Percentiles rank a stretch among this genome's conserved stretches.
Evolutionary conservation across 2,113 vertebrate genomes (phyloP).

Genomic region (Syngnathoides biaculeatus): DNA sequence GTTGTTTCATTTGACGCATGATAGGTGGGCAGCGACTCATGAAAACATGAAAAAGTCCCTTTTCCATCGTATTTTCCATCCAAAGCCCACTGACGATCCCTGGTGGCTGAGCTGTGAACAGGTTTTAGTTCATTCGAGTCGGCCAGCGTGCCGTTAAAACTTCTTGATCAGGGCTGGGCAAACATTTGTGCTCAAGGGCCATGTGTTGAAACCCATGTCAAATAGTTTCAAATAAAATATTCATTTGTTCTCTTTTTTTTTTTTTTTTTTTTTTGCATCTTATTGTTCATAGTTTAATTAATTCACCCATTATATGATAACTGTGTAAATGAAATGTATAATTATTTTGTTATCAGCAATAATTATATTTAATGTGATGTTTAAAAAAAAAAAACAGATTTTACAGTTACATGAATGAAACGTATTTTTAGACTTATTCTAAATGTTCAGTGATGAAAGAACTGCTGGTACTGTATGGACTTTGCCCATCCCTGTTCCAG

Average conservation of each 20-base stretch:
- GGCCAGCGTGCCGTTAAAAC: not conserved
- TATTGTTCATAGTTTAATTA: not conserved
- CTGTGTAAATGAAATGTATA: not conserved
- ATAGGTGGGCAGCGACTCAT: not conserved
- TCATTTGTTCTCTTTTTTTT: not conserved
- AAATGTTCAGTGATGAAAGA: not conserved
- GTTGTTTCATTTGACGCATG: not conserved
- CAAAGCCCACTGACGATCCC: not conserved
- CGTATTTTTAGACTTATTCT: not conserved
- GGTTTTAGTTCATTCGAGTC: not conserved
- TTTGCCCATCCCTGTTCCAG: not conserved
- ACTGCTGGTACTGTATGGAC: not conserved
- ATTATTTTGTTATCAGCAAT: not conserved
- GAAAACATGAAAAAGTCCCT: not conserved
- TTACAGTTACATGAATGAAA: not conserved
- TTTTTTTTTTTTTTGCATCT: not conserved
- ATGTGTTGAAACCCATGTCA: not conserved
- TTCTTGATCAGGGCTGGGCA: slow-evolving; percentile 1
- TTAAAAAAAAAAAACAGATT: not conserved
- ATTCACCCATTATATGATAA: not conserved
- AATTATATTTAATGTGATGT: not conserved
- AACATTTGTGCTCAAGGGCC: not conserved
- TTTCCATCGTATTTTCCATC: no score
- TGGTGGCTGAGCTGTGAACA: not conserved
- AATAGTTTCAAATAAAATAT: not conserved